phyloP scores from a whole-genome alignment of 2,888 invertebrate species.

The Diarsia dahlii region DNA sequence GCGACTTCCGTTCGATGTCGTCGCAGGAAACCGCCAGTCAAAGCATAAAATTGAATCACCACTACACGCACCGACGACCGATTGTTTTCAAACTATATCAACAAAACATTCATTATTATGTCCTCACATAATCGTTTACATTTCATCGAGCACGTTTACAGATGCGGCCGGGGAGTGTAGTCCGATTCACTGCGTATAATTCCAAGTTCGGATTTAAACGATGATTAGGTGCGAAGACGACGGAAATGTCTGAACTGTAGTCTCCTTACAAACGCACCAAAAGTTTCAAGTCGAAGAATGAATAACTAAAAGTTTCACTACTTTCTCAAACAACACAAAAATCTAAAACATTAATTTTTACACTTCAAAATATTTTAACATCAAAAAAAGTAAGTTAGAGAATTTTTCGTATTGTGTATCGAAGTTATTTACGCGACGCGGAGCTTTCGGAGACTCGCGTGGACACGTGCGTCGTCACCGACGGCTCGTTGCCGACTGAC shows the following conservation, averaged over 20 bases:
- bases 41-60: constrained; percentile 77
- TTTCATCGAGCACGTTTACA: constrained; percentile 47
- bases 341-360: constrained; percentile 2
- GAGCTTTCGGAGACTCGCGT: constrained; percentile 57
- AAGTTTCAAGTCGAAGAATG: constrained; percentile 12
- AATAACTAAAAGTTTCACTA: constrained; percentile 26
- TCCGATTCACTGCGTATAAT: constrained; percentile 36
- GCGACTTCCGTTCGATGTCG: constrained; percentile 75
- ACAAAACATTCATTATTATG: constrained; percentile 68
- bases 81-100: constrained; percentile 76
- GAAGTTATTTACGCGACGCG: constrained; percentile 86
- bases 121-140: constrained; percentile 64
- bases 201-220: constrained; percentile 39
- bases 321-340: constrained; percentile 23
- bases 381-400: constrained; percentile 48
- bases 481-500: constrained; percentile 81
- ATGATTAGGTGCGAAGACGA: constrained; percentile 40
- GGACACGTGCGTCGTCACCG: constrained; percentile 69
- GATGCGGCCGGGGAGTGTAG: constrained; percentile 27
- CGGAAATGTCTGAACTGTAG: constrained; percentile 22
- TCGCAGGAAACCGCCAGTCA: constrained; percentile 83
- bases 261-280: constrained; percentile 25
- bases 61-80: constrained; percentile 64
- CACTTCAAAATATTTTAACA: constrained; percentile 7
- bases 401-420: constrained; percentile 70